Evolutionary conservation across 2,113 vertebrate genomes (phyloP).

Genomic region (Eidolon helvum): DNA sequence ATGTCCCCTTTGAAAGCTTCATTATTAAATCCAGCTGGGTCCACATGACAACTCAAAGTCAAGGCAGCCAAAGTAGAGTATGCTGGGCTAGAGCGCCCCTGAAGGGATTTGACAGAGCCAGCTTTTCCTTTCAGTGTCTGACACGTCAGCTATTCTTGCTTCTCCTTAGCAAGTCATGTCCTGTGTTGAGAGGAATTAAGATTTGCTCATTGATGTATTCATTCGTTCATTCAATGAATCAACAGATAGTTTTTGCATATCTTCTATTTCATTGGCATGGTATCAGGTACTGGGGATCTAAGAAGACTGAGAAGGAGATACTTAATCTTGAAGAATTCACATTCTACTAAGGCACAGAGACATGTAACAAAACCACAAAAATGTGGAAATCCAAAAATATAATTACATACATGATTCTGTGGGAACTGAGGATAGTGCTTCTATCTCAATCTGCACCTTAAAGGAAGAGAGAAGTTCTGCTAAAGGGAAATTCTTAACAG

Average conservation of each 20-base stretch:
- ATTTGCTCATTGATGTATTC: background rate
- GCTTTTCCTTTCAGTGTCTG: background rate
- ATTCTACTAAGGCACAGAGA: background rate
- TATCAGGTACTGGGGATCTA: background rate
- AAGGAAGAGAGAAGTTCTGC: background rate
- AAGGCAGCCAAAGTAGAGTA: background rate
- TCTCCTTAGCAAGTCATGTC: background rate
- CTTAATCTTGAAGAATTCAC: background rate
- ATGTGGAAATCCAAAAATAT: background rate
- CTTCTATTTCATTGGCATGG: background rate
- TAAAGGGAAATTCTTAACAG: background rate
- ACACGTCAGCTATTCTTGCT: background rate
- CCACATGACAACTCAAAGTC: constrained; percentile 3
- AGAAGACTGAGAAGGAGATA: background rate
- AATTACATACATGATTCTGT: too few relatives aligned
- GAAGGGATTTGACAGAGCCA: background rate
- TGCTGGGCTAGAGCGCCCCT: background rate
- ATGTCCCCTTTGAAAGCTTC: constrained; percentile 33
- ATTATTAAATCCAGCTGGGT: constrained; percentile 46
- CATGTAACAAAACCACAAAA: background rate
- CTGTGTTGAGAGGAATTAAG: background rate
- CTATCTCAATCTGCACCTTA: background rate
- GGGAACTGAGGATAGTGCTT: background rate
- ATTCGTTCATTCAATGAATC: background rate
- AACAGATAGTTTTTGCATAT: background rate